Base-by-base conservation (phyloP, 2,113 vertebrate genomes). In the Chamaetylas fuelleborni region DNA sequence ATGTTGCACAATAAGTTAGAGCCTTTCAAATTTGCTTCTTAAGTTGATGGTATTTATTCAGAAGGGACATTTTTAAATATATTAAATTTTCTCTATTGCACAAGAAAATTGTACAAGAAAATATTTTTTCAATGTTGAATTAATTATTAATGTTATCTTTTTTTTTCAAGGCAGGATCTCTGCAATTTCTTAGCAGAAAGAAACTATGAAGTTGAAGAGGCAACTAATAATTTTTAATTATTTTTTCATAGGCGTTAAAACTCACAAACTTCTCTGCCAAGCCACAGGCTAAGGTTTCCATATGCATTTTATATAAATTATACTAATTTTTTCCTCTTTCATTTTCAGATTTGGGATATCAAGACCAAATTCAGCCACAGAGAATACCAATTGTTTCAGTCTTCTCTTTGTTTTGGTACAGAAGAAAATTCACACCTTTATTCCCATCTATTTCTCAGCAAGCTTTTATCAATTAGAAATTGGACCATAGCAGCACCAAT, bases 91-190 rank as follows among this genome's bases (percentile, higher is more conserved):
- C 45, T 31, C 17, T 51, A 64, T 36, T 90, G 28, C 47, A 73
- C 5, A 65, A 58, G 13, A 86, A 64, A 31, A 34, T 67, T 43
- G 42, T 54, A 73, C 6, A 65, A 58, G 12, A 86, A 64, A 31
- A 34, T 67, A 38, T 89, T 87, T 93, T 94, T 88, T 5, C 93
- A 96, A 95, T 97, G 92, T 95, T 94, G 51, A 96, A 71, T 24
- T 19, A 79, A 69, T 91, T 94, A 96, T 93, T 93, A 96, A 86
- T 86, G 23, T 20, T 61, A 81, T 89, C 72, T 95, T 77, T 77
- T 90, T 96, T 91, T 73, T 62, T 79, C 45, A 78, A 62, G 47
- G 48, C 24, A 76, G 14, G 19, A 5, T 65, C 40, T 78, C 62
- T 86, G 53, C 33, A 96, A 66, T 76, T 76, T 87, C 78, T 81